Base-by-base conservation (phyloP, 53 echinoderm and acorn worm species). In the Crossaster papposus region DNA sequence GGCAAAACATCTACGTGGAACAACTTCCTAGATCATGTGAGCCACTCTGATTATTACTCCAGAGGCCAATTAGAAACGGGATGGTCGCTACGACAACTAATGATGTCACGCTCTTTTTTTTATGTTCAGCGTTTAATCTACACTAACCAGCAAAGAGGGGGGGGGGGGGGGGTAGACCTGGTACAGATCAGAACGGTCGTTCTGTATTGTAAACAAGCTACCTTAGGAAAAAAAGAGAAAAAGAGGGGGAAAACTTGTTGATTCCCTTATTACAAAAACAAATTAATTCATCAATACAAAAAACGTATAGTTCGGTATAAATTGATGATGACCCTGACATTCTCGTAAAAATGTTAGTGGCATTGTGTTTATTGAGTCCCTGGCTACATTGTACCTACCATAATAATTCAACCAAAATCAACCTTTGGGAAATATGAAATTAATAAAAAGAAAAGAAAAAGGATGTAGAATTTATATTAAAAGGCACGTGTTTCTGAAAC, bases 21-120 rank as follows among this genome's bases (percentile, higher is more conserved):
- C 73, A 85, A 72, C 85, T 72, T 85, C 73, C 85, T 65, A 54
- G 51, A 11, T 8, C 85, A 53, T 85, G 54, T 54, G 52, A 85
- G 73, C 85, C 53, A 31, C 82, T 34, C 51, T 72, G 34, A 22
- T 73, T 52, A 87, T 76, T 76, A 26, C 76, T 72, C 87, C 77
- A 4, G 64, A 76, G 87, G 76, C 87, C 87, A 87, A 87, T 87
- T 87, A 87, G 87, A 76, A 76, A 87, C 30, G 77, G 87, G 87
- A 77, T 55, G 87, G 87, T 87, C 53, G 87, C 77, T 63, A 54
- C 11, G 77, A 36, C 63, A 63, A 87, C 87, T 17, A 77, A 87
- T 87, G 87, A 87, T 87, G 87, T 87, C 87, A 87, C 75, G 77
- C 75, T 14, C 31, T 30, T 72, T 84, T 84, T 84, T 72, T 72